A percentile compares a stretch with the other conserved stretches of the same genome.
Evolutionary conservation across 2,888 invertebrate genomes (phyloP).

Genomic region (Trissolcus brochymenae): DNA sequence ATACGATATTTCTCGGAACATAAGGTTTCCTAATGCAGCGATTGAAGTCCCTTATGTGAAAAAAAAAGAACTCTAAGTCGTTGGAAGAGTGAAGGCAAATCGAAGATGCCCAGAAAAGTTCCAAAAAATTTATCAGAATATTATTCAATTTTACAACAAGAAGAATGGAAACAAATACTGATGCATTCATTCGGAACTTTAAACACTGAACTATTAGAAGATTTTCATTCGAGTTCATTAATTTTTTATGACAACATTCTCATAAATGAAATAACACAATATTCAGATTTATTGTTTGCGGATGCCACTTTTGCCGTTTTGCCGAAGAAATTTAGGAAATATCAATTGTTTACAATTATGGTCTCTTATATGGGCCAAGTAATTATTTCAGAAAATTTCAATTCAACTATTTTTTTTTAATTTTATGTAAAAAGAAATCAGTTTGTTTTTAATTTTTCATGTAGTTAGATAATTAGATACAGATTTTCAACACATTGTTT

Average conservation of each 20-base stretch:
- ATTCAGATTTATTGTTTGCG: not conserved
- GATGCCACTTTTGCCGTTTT: not conserved
- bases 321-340: not conserved
- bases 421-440: too few relatives aligned
- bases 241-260: not conserved
- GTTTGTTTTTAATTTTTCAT: too few relatives aligned
- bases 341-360: not conserved
- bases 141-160: not conserved
- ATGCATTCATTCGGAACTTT: not conserved
- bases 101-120: not conserved
- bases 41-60: not conserved
- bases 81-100: not conserved
- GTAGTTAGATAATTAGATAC: too few relatives aligned
- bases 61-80: not conserved
- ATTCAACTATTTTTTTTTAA: too few relatives aligned
- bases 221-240: not conserved
- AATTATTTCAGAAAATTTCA: too few relatives aligned
- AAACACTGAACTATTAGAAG: not conserved
- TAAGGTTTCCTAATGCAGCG: not conserved
- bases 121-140: not conserved
- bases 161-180: not conserved
- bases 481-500: too few relatives aligned
- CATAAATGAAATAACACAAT: not conserved
- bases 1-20: not conserved
- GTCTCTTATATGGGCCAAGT: not conserved